Evolutionary conservation across 2,888 invertebrate genomes (phyloP).

Genomic region (Hydriomena furcata): DNA sequence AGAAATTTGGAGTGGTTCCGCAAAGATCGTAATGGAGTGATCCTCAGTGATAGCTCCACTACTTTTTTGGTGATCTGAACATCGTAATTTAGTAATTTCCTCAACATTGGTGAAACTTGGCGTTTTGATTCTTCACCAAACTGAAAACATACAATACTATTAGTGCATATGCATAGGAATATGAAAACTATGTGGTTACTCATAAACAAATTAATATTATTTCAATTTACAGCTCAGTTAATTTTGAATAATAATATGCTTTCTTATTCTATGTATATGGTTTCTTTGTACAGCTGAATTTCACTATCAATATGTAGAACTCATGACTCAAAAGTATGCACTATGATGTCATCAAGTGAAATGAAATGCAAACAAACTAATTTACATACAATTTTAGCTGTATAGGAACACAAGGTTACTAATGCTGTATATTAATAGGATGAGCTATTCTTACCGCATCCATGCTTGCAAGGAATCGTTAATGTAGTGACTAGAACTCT

Average conservation of each 20-base stretch:
- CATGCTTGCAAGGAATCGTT: constrained; percentile 34
- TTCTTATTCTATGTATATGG: not conserved
- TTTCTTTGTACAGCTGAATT: constrained; percentile 9
- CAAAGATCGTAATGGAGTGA: constrained; percentile 75
- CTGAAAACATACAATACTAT: constrained; percentile 46
- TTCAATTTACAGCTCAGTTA: no score
- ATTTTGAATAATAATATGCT: no score
- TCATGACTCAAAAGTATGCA: not conserved
- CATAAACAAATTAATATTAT: no score
- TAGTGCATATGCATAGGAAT: not conserved
- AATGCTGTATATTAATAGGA: no score
- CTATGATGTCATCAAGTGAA: constrained; percentile 9
- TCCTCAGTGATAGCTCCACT: constrained; percentile 72
- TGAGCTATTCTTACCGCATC: constrained; percentile 49
- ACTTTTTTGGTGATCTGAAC: constrained; percentile 78
- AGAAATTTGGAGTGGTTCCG: constrained; percentile 82
- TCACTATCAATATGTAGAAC: not conserved
- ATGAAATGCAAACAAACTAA: not conserved
- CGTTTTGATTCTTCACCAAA: constrained; percentile 61
- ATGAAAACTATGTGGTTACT: no score
- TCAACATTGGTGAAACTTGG: constrained; percentile 74
- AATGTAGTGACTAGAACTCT: no score
- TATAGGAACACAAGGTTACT: not conserved
- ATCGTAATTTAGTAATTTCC: constrained; percentile 76
- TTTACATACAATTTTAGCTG: not conserved